Evolutionary conservation across 2,113 vertebrate species (phyloP).

Genomic region (Bos indicus): DNA sequence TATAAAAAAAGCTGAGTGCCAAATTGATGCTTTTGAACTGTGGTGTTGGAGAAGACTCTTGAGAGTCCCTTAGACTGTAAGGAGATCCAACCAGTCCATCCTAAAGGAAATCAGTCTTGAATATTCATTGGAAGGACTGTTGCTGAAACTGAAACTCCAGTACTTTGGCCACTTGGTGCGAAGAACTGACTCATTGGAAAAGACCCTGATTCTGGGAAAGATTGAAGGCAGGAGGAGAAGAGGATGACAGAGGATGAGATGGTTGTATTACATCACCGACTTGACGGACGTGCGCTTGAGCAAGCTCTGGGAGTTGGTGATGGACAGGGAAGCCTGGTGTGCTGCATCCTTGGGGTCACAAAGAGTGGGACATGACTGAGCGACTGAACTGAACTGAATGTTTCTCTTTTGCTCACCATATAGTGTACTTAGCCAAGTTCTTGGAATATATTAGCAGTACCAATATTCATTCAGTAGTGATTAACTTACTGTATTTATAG

Average conservation of each 20-base stretch:
- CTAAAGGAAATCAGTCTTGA: neutral
- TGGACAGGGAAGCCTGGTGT: neutral
- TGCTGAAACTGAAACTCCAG: neutral
- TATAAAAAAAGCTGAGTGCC: neutral
- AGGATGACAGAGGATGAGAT: neutral
- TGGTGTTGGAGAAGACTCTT: neutral
- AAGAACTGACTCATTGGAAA: neutral
- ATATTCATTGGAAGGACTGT: neutral
- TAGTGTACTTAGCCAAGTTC: neutral
- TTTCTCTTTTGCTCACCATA: neutral
- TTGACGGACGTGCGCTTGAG: rapidly evolving
- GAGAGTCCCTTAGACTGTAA: neutral
- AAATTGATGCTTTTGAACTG: neutral
- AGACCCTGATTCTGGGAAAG: neutral
- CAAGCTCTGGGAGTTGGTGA: neutral
- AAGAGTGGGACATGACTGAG: neutral
- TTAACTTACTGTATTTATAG: neutral
- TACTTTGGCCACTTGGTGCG: neutral
- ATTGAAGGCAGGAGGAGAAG: neutral
- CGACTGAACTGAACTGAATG: neutral
- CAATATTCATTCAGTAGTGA: neutral
- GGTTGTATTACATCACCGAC: neutral
- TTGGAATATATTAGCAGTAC: neutral
- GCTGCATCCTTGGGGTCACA: neutral
- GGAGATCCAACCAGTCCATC: neutral